A percentile compares a stretch with the other conserved stretches of the same genome.
phyloP scores from a whole-genome alignment of 2,113 vertebrate species.

The Mellivora capensis region DNA sequence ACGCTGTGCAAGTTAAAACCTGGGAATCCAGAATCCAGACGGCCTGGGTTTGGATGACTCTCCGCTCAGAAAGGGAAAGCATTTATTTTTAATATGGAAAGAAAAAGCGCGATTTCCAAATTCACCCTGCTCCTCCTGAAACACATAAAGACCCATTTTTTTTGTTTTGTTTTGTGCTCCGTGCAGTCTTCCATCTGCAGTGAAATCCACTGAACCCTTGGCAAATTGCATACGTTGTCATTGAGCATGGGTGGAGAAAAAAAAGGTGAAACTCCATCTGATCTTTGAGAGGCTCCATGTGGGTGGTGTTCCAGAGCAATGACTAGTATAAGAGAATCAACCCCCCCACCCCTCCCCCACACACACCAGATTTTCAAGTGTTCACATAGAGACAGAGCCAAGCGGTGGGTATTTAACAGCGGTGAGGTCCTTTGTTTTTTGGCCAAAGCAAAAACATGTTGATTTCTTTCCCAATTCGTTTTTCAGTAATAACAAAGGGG shows the following conservation, averaged over 20 bases:
- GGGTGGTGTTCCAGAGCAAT: background rate
- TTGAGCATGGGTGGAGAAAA: background rate
- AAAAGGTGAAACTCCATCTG: background rate
- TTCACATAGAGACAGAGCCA: background rate
- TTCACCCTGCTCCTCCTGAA: background rate
- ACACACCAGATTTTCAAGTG: background rate
- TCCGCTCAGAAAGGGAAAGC: background rate
- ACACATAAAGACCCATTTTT: background rate
- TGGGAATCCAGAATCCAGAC: background rate
- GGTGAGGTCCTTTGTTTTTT: background rate
- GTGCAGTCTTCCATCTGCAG: background rate
- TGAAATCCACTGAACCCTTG: background rate
- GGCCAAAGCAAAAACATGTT: background rate
- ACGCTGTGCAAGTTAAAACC: background rate
- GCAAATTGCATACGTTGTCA: background rate
- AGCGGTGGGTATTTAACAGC: background rate
- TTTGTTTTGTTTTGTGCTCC: background rate
- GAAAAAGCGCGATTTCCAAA: background rate
- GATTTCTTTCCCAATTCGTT: conserved; percentile 1
- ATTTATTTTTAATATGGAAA: background rate
- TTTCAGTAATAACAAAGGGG: background rate
- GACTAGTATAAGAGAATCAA: background rate
- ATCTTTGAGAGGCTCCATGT: background rate
- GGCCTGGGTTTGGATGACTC: background rate
- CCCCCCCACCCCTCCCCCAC: background rate